Evolutionary conservation across 2,113 vertebrate genomes (phyloP).

Genomic region (Orycteropus afer): DNA sequence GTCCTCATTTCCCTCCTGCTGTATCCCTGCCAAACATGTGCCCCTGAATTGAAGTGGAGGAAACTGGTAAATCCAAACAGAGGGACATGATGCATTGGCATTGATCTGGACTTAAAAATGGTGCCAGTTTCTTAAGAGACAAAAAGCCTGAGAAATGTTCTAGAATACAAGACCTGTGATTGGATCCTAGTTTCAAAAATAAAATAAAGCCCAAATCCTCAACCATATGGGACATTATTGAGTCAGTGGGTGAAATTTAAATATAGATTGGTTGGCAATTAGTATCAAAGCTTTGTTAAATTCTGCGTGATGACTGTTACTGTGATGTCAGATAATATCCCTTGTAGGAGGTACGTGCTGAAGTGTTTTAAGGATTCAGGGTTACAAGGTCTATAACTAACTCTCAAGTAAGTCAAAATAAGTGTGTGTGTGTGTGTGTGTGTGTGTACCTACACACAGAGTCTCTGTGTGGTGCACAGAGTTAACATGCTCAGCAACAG

Average conservation of each 20-base stretch:
- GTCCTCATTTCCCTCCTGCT: neutral
- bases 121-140: neutral
- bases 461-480: neutral
- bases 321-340: neutral
- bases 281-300: neutral
- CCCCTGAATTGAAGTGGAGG: neutral
- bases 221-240: neutral
- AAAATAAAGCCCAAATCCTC: neutral
- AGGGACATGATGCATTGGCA: neutral
- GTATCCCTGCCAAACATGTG: neutral
- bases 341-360: neutral
- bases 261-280: neutral
- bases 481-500: too few species aligned
- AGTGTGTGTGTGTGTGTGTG: neutral
- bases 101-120: neutral
- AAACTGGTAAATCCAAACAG: neutral
- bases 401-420: neutral
- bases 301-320: neutral
- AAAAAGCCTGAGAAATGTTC: neutral
- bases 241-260: neutral
- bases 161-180: neutral
- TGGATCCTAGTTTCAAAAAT: neutral
- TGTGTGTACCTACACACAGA: neutral
- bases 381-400: neutral
- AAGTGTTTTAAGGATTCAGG: neutral